phyloP scores from a whole-genome alignment of 2,113 vertebrate genomes.

The Phrynosoma platyrhinos region DNA sequence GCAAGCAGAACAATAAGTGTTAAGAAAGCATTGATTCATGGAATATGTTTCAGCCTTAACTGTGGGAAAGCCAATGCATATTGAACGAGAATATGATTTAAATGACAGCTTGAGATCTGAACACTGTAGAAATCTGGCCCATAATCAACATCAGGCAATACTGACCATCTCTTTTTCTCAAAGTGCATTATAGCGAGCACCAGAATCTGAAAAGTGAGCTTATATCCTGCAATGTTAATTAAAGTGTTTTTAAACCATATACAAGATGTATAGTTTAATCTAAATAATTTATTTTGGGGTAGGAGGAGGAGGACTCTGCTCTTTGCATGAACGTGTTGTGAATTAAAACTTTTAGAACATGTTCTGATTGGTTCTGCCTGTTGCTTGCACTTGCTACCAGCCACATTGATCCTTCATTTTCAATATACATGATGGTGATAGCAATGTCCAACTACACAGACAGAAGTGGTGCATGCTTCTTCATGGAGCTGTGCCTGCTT shows the following conservation, averaged over 20 bases:
- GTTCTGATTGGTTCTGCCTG: too few species aligned
- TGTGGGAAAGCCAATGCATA: neutral
- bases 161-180: conserved; percentile 23
- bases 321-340: too few species aligned
- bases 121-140: conserved; percentile 32
- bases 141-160: conserved; percentile 26
- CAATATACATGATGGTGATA: too few species aligned
- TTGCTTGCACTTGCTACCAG: too few species aligned
- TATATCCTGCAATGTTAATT: neutral
- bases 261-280: neutral
- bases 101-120: conserved; percentile 18
- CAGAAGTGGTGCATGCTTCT: too few species aligned
- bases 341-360: too few species aligned
- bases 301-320: too few species aligned
- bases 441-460: too few species aligned
- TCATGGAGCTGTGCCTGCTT: too few species aligned
- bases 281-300: too few species aligned
- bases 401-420: too few species aligned
- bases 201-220: conserved; percentile 33
- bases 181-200: conserved; percentile 14
- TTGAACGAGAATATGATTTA: conserved; percentile 15
- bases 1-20: conserved; percentile 16
- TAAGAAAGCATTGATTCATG: conserved; percentile 24
- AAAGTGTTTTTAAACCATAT: neutral
- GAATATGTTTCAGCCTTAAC: neutral